Evolutionary conservation across 2,113 vertebrate species (phyloP).

Genomic region (Sinocyclocheilus rhinocerous): DNA sequence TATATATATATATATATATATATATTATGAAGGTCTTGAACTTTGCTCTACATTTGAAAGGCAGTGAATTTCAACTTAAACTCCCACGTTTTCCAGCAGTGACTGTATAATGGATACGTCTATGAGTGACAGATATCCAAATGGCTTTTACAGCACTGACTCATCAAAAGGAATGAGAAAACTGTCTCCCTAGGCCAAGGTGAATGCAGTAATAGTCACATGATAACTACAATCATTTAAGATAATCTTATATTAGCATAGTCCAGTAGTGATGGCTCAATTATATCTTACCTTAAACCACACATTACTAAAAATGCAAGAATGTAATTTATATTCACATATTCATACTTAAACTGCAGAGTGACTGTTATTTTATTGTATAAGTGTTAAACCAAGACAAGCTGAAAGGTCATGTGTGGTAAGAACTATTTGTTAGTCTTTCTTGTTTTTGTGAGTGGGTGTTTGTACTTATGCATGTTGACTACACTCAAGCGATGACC

Average conservation of each 20-base stretch:
- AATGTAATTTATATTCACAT: neutral
- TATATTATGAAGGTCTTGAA: neutral
- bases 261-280: neutral
- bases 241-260: slow-evolving; percentile 11
- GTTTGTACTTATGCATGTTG: slow-evolving; percentile 7
- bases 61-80: neutral
- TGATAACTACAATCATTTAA: neutral
- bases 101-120: slow-evolving; percentile 2
- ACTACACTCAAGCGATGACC: slow-evolving; percentile 14
- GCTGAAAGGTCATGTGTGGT: neutral
- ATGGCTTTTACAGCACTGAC: slow-evolving; percentile 43
- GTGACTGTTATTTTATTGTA: neutral
- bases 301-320: neutral
- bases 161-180: slow-evolving; percentile 14
- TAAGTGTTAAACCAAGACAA: neutral
- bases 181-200: neutral
- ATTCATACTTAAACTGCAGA: neutral
- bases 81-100: slow-evolving; percentile 26
- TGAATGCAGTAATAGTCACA: neutral
- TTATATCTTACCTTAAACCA: neutral
- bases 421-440: slow-evolving; percentile 17
- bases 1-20: neutral
- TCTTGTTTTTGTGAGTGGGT: neutral
- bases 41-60: neutral
- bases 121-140: slow-evolving; percentile 36